Percentiles rank a stretch among this genome's conserved stretches.
Conservation (phyloP, 1,140 invertebrate genomes). For the Drosophila trapezifrons region DNA sequence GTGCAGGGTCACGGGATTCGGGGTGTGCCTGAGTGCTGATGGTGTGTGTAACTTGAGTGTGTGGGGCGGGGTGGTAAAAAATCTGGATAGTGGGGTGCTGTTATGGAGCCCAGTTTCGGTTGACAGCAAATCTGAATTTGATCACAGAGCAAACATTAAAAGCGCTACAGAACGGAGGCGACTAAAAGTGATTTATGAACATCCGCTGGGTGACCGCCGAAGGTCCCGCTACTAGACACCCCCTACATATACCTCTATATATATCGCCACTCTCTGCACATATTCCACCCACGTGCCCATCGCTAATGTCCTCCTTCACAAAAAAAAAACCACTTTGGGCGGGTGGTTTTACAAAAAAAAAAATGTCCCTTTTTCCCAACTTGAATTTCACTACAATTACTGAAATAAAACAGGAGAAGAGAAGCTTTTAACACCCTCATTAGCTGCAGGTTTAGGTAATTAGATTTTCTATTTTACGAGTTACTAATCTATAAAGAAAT, state of each 20-base stretch:
- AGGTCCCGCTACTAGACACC: conserved; percentile 16
- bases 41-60: conserved; percentile 42
- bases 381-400: conserved; percentile 53
- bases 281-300: conserved; percentile 6
- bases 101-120: conserved; percentile 62
- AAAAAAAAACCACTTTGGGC: conserved; percentile 10
- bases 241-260: conserved; percentile 7
- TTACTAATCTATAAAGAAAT: neutral
- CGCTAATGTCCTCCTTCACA: conserved; percentile 23
- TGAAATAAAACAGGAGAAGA: conserved; percentile 5
- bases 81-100: neutral
- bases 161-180: conserved; percentile 38
- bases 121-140: conserved; percentile 78
- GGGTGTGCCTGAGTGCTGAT: conserved; percentile 10
- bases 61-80: conserved; percentile 14
- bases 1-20: conserved; percentile 14
- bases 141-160: conserved; percentile 74
- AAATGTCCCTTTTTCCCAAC: conserved; percentile 17
- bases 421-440: neutral
- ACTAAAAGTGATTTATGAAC: conserved; percentile 74
- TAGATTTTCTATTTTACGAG: neutral
- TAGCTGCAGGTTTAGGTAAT: neutral
- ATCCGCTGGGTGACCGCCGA: conserved; percentile 48
- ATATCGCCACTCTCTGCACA: neutral
- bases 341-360: conserved; percentile 23